These are phyloP conservation scores for Tenualosa thibaudeaui DNA, from an alignment of 2,797 vertebrate species.

Conservation along the genomic window DNA sequence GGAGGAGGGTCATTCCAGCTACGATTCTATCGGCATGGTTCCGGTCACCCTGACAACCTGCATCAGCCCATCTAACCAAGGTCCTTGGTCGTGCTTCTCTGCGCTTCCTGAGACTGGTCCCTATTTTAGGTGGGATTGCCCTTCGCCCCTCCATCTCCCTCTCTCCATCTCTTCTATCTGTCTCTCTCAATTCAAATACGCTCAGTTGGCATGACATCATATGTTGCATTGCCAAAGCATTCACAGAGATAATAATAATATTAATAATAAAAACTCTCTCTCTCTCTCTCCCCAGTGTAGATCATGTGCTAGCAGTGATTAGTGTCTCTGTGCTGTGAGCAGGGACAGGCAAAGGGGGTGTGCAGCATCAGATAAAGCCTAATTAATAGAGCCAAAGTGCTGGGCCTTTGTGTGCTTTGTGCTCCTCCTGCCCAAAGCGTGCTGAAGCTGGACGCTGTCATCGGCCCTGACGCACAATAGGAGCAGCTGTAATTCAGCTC, in stretches of 20 bases:
- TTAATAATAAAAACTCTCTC: slow-evolving; percentile 15
- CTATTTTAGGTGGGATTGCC: slow-evolving; percentile 58
- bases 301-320: not conserved
- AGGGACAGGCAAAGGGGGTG: not conserved
- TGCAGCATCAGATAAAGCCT: slow-evolving; percentile 75
- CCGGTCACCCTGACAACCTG: slow-evolving; percentile 71
- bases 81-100: not conserved
- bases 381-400: slow-evolving; percentile 65
- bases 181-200: slow-evolving; percentile 9
- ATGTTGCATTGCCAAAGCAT: too few relatives aligned
- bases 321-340: not conserved
- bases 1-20: slow-evolving; percentile 11
- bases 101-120: slow-evolving; percentile 47
- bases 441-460: slow-evolving; percentile 66
- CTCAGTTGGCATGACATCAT: too few relatives aligned
- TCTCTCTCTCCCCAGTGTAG: not conserved
- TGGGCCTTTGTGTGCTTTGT: slow-evolving; percentile 69
- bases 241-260: too few relatives aligned
- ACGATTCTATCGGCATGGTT: slow-evolving; percentile 64
- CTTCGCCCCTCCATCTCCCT: slow-evolving; percentile 12
- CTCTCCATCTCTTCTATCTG: slow-evolving; percentile 30
- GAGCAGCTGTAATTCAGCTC: slow-evolving; percentile 72
- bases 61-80: slow-evolving; percentile 59
- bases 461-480: slow-evolving; percentile 77
- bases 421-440: slow-evolving; percentile 56